These are phyloP conservation scores for Hemitrygon akajei DNA, from an alignment of 2,797 vertebrate species.

Conservation along the genomic window DNA sequence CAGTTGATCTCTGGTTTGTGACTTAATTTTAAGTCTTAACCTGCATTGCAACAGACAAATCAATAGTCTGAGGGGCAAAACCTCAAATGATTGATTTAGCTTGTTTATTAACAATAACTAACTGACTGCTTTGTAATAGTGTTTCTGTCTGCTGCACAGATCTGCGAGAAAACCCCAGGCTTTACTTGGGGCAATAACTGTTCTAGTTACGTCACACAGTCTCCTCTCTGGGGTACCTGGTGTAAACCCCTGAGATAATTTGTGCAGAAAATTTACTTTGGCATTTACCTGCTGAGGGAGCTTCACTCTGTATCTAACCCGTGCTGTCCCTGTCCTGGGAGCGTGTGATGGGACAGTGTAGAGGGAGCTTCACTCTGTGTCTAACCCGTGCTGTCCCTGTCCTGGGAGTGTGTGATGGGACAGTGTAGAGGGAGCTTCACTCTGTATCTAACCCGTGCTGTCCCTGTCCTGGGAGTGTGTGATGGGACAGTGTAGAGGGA, in stretches of 20 bases:
- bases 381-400: no score
- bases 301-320: no score
- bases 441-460: no score
- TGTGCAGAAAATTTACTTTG: background rate
- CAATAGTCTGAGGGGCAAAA: background rate
- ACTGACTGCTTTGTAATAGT: background rate
- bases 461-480: no score
- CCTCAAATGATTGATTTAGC: background rate
- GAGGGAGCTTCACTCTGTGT: no score
- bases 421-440: no score
- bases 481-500: no score
- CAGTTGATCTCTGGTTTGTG: background rate
- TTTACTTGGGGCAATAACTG: background rate
- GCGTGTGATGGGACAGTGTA: no score
- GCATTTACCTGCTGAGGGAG: no score
- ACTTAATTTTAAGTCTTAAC: background rate
- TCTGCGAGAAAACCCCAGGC: background rate
- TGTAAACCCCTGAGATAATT: background rate
- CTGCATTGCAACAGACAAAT: background rate
- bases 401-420: no score
- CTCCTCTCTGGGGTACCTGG: background rate
- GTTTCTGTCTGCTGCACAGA: background rate
- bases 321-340: no score
- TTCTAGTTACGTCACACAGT: background rate
- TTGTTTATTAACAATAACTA: slow-evolving; percentile 7